Base-by-base conservation (phyloP, 2,113 vertebrate genomes). In the Aramus guarauna region DNA sequence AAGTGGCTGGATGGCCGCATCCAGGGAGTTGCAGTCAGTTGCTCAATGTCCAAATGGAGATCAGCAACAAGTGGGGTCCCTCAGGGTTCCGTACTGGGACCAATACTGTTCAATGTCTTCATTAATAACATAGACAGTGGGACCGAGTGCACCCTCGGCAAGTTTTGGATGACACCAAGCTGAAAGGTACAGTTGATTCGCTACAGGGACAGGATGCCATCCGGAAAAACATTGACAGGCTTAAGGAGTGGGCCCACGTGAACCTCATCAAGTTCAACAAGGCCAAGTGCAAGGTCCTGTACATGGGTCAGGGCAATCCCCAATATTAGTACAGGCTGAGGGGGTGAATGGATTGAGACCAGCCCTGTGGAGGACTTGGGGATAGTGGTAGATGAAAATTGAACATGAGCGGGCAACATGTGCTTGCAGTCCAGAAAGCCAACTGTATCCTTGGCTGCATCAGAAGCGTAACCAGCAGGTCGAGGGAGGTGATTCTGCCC, bases 391-490 rank as follows among this genome's bases (percentile, higher is more conserved):
- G 47, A 39, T 73, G 43, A 68, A 47, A 64, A 23, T 0, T 74
- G 66, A 55, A 37, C 26, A 11, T 4, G 15, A 86, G 9, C 34
- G 5, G 4, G 41, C 18, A 39, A 56, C 0, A 0, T 32, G 34
- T 2, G 3, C 48, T 76, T 0, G 0, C 20, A 56, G 32, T 23
- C 68, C 39, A 71, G 39, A 62, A 85, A 19, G n/a, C 39, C 52
- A 85, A 3, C 10, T 1, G 1, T 7, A 26, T 37, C 43, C 37
- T 83, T 30, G 30, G 66, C 37, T 92, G 66, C 43, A 73, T 19
- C 19, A 72, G 19, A 6, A 68, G 11, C 6, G 4, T 36, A 55
- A 56, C 23, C 66, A 78, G 39, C n/a, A 87, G 32, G 50, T 18
- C 5, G 4, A 59, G 16, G 59, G 69, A 77, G 21, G 36, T 1